These are phyloP conservation scores for Isurus oxyrinchus DNA, from an alignment of 2,113 vertebrate species.

Conservation along the genomic window DNA sequence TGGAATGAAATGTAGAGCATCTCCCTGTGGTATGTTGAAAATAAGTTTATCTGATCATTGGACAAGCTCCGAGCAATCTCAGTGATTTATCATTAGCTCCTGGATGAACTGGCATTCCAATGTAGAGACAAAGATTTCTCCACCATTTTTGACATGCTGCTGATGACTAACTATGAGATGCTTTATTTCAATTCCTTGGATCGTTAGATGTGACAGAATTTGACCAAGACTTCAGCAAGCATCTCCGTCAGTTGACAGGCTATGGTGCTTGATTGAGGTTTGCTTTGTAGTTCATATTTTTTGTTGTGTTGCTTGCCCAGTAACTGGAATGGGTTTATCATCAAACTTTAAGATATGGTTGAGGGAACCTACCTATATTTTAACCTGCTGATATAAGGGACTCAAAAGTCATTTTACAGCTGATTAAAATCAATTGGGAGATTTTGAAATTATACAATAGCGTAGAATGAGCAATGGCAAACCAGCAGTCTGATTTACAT, in stretches of 20 bases:
- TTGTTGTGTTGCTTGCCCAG: not conserved
- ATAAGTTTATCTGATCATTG: not conserved
- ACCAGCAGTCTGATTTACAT: not conserved
- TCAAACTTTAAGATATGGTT: not conserved
- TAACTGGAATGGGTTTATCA: not conserved
- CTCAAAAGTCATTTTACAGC: not conserved
- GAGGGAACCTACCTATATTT: not conserved
- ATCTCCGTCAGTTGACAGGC: not conserved
- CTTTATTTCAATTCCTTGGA: not conserved
- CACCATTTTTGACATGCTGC: not conserved
- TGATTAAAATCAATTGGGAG: not conserved
- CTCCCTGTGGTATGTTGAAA: not conserved
- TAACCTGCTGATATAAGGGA: not conserved
- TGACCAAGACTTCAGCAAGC: not conserved
- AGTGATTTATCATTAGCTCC: not conserved
- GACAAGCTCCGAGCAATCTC: not conserved
- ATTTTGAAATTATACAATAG: not conserved
- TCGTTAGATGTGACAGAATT: not conserved
- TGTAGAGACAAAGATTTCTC: not conserved
- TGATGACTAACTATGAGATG: not conserved
- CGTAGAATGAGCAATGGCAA: not conserved
- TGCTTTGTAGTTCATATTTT: accelerated
- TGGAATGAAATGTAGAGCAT: not conserved
- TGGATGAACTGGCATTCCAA: not conserved
- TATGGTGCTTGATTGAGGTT: not conserved